Base-by-base conservation (phyloP, 2,797 vertebrate genomes). In the Chloroceryle inda region DNA sequence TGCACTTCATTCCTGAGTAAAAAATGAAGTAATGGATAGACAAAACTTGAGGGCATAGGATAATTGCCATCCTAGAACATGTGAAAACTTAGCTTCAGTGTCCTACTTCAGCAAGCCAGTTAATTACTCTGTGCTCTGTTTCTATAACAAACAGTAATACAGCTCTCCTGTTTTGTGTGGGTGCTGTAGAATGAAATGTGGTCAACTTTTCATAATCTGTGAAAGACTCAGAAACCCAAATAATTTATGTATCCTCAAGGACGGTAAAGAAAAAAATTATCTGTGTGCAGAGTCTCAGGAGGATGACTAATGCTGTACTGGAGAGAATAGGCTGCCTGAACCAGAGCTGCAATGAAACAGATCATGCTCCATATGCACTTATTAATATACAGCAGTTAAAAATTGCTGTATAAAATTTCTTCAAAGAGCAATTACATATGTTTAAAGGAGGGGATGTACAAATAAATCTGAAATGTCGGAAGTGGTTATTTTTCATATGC, bases 201-300 rank as follows among this genome's bases (percentile, higher is more conserved):
- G 69, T 64, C 40, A 84, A 33, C 66, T 94, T 92, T 59, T 91
- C 85, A 88, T 77, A 88, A 90, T 59, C 80, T 78, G 45, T 84
- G 67, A 91, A 73, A 85, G 88, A 89, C 56, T 92, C 64, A 67
- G 52, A 76, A 92, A 76, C 29, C 0, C 0, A 76, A 94, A 83
- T 92, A 84, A 91, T 95, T 94, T 88, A 58, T 69, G 67, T 94
- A n/a, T 89, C 89, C 85, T 94, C 78, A 94, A 88, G 89, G 89
- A 88, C 75, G 55, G 75, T 8, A 85, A 78, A 92, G 91, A 93
- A 76, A 75, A 89, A 93, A 94, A 47, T 92, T 49, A 52, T 92
- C 91, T 76, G 38, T 92, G 47, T 56, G 18, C 50, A 87, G 71
- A 91, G 63, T 75, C 67, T 82, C 78, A 11, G 67, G 89, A 94